Conservation (phyloP, 2,113 vertebrate species). For the Bungarus multicinctus region DNA sequence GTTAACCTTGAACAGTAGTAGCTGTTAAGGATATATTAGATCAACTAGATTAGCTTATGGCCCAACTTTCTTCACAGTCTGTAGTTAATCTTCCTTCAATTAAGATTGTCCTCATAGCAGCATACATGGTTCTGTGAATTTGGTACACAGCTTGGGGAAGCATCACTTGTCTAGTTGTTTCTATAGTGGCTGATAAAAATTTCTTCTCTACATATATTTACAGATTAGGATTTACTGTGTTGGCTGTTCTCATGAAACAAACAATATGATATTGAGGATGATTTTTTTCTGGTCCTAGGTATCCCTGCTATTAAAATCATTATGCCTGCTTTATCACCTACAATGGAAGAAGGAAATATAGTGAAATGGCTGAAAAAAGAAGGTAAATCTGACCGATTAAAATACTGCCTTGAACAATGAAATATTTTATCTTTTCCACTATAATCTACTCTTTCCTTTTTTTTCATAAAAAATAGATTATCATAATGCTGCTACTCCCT, state of each 20-base stretch:
- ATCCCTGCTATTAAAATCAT: conserved; percentile 80
- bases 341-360: conserved; percentile 95
- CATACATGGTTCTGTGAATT: not conserved
- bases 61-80: not conserved
- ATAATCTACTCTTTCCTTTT: not conserved
- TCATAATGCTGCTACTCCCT: not conserved
- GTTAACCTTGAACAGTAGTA: no score
- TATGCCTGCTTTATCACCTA: conserved; percentile 97
- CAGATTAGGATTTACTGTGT: not conserved
- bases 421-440: not conserved
- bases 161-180: not conserved
- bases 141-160: not conserved
- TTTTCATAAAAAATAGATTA: not conserved
- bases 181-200: not conserved
- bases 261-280: not conserved
- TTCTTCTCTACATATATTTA: not conserved
- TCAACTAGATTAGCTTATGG: not conserved
- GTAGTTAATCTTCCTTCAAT: not conserved
- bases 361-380: conserved; percentile 97
- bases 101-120: not conserved
- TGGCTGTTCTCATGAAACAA: not conserved
- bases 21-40: not conserved
- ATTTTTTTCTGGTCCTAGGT: conserved; percentile 68
- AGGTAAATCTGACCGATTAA: conserved; percentile 72
- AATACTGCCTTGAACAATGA: not conserved